phyloP scores from a whole-genome alignment of 1,140 invertebrate species.

The Asobara japonica region DNA sequence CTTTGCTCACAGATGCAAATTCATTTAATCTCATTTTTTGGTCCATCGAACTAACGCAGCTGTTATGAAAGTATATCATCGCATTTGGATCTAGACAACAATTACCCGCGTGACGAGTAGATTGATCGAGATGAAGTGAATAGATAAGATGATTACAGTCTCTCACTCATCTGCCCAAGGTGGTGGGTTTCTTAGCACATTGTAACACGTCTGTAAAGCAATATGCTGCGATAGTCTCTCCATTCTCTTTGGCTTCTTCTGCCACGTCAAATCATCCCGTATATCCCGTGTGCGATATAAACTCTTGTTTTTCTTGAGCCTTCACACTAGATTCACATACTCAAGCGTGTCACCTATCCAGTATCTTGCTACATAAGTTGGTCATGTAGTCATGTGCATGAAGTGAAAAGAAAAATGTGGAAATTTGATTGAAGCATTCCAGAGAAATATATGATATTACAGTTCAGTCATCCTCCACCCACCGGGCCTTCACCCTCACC shows the following conservation, averaged over 20 bases:
- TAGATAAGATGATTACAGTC: constrained; percentile 5
- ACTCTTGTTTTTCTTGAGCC: background rate
- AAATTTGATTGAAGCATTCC: no score
- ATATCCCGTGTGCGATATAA: background rate
- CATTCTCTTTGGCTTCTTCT: background rate
- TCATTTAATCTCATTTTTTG: no score
- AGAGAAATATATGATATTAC: no score
- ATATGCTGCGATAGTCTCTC: constrained; percentile 2
- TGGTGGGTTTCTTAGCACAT: background rate
- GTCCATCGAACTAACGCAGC: no score
- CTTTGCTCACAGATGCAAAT: no score
- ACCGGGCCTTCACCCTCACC: no score
- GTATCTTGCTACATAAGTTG: background rate
- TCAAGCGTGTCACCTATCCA: constrained; percentile 43
- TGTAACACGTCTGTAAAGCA: constrained; percentile 11
- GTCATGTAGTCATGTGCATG: background rate
- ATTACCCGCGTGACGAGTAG: background rate
- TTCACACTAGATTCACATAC: constrained; percentile 24
- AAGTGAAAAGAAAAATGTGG: constrained; percentile 1
- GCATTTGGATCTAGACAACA: background rate
- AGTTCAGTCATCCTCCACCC: no score
- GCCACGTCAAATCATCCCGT: background rate
- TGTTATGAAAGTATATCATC: no score
- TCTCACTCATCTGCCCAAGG: background rate
- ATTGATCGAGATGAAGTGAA: background rate